Percentiles rank a stretch among this genome's conserved stretches.
Conservation (phyloP, 2,888 invertebrate genomes). For the Platynereis dumerilii region DNA sequence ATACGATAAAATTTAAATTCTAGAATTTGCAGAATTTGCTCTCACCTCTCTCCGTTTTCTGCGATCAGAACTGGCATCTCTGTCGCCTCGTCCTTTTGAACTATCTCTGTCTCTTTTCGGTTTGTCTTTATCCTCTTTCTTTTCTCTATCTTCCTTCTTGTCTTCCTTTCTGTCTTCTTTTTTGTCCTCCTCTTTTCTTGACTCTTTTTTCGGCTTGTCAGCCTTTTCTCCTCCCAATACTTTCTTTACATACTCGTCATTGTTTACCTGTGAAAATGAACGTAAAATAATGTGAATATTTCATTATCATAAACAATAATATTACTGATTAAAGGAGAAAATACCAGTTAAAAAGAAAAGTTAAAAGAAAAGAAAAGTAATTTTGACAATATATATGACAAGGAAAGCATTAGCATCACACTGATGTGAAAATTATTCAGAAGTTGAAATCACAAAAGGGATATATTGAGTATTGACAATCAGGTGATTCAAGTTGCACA, state of each 20-base stretch:
- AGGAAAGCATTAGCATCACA: not conserved
- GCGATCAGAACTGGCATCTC: constrained; percentile 24
- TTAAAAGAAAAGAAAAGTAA: no score
- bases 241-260: constrained; percentile 61
- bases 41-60: constrained; percentile 23
- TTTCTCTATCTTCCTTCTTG: constrained; percentile 15
- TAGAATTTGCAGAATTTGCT: no score
- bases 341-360: no score
- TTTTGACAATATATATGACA: not conserved
- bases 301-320: not conserved
- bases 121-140: no score
- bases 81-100: constrained; percentile 1
- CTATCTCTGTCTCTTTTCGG: not conserved
- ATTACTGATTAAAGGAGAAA: not conserved
- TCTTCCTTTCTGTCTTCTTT: constrained; percentile 15
- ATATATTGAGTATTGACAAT: no score
- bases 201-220: constrained; percentile 26
- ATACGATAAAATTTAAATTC: no score
- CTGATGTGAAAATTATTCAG: no score
- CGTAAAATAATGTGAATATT: not conserved
- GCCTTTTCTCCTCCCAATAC: constrained; percentile 50
- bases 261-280: constrained; percentile 55
- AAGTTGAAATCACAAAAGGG: no score
- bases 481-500: no score
- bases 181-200: constrained; percentile 35